Base-by-base conservation (phyloP, 2,113 vertebrate species). In the Parotia lawesii region DNA sequence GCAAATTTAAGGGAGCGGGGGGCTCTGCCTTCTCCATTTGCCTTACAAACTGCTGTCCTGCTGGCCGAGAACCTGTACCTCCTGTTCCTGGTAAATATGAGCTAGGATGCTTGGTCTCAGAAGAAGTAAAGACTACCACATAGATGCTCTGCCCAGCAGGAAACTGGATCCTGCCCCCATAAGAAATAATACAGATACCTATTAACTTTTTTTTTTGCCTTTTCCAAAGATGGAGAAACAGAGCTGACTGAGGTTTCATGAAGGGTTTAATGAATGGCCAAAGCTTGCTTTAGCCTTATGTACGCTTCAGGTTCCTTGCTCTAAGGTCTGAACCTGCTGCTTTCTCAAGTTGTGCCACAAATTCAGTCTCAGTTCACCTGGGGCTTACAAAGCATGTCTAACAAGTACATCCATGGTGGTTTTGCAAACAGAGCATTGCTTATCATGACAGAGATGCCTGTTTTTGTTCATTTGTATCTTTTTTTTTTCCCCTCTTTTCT, bases 251-350 rank as follows among this genome's bases (percentile, higher is more conserved):
- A 51, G n/a, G 35, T 71, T 92, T 92, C 70, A 28, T 62, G 72
- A 60, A 80, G 67, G 33, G 5, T 77, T 73, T 60, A 58, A 8
- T 33, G 50, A 73, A 73, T 70, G 71, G 20, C 54, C 60, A 77
- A 37, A 88, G 51, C 42, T 87, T 76, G 87, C 87, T 90, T 93
- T 85, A 79, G 33, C 54, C 6, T 76, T 76, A 51, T 0, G 1
- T 62, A 23, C 61, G 54, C 66, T 85, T 71, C 69, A 80, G 92
- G 88, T 83, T 80, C 47, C 40, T 83, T 83, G 56, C 79, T 94
- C 90, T 64, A 77, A 86, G 85, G 51, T 90, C 88, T 54, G 67
- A 86, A 88, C 79, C 75, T 94, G 85, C 67, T 83, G 47, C 56
- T 93, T 90, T 80, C 79, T 94, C 5, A 15, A 77, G 29, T 23